Evolutionary conservation across 2,888 invertebrate genomes (phyloP), one percentile per base, ranked within the genome.

Genomic region (Himalopsyche kuldschensis): DNA sequence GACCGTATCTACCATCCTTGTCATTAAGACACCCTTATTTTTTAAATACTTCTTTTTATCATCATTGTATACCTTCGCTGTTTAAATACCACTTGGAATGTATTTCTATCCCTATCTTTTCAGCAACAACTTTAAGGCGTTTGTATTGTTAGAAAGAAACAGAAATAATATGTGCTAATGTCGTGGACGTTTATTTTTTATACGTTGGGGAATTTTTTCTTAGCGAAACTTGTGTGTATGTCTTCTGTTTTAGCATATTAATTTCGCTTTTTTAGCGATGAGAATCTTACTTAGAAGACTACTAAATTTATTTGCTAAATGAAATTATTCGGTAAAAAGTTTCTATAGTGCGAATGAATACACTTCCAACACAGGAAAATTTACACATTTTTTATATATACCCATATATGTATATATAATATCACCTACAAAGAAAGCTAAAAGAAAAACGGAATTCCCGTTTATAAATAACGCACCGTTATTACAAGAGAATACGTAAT

Each of bases 21-120:
- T 82, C 81, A 8, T 8, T 27, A 55, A 55, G 27, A 81, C 46
- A 84, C 84, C 84, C 84, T 81, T 79, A 76, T 81, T 83, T 84
- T 84, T 84, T 83, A 79, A 82, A 84, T 76, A 55, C 77, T 48
- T 76, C 76, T 83, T 83, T 83, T 83, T 83, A 79, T 76, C 79
- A 76, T 55, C 20, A 55, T 55, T 55, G 55, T 55, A 55, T 55
- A 55, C 55, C 55, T 75, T 82, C 55, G 20, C 55, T 55, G 55
- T 6, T 55, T 55, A 55, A 55, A 55, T 20, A 55, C 55, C 20
- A 55, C 55, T 55, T 55, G 6, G 20, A 55, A 55, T 55, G 20
- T 55, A 55, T 55, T 20, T 55, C 55, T 24, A 55, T 55, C 55
- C 55, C 20, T 20, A n/a, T 55, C 55, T 55, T 55, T 24, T 20